phyloP scores from a whole-genome alignment of 2,113 vertebrate species.

The Peromyscus leucopus region DNA sequence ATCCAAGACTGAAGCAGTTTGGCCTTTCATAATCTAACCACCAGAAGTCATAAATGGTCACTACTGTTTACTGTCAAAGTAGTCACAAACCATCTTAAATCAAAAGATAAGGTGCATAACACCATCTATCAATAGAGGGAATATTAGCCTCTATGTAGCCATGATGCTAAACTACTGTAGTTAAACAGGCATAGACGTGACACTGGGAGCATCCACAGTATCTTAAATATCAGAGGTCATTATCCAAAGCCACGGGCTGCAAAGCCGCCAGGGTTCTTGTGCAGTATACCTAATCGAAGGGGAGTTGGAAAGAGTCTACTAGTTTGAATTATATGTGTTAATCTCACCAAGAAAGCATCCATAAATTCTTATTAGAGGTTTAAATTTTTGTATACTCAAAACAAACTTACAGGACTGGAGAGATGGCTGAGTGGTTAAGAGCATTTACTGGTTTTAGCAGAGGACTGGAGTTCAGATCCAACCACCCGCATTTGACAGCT shows the following conservation, averaged over 20 bases:
- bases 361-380: conserved; percentile 18
- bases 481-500: neutral
- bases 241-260: neutral
- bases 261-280: neutral
- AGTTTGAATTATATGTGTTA: neutral
- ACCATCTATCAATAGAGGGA: neutral
- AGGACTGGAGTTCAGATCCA: neutral
- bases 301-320: neutral
- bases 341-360: neutral
- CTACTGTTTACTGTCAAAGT: neutral
- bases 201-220: neutral
- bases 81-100: neutral
- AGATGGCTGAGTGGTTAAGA: neutral
- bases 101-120: neutral
- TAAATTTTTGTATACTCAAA: neutral
- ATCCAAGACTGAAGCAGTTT: neutral
- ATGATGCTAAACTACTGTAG: neutral
- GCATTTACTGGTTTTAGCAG: neutral
- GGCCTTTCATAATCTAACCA: neutral
- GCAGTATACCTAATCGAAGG: neutral
- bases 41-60: neutral
- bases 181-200: neutral
- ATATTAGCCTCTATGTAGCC: neutral
- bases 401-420: neutral
- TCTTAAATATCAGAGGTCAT: neutral